phyloP scores from a whole-genome alignment of 1,140 invertebrate genomes.

The Phenacoccus solenopsis region DNA sequence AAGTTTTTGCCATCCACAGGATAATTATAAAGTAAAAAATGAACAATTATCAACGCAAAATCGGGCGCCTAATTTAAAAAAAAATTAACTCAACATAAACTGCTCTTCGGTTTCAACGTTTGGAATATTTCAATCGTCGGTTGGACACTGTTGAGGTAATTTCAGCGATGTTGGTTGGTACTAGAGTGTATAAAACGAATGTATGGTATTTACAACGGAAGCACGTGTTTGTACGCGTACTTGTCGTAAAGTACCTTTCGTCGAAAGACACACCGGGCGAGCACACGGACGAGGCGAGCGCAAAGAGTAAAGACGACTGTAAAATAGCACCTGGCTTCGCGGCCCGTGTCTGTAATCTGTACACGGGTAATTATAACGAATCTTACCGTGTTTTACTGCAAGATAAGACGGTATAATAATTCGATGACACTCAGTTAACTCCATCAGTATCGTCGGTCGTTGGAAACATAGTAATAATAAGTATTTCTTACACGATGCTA shows the following conservation, averaged over 20 bases:
- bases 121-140: too few species aligned
- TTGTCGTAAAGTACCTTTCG: not conserved
- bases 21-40: too few species aligned
- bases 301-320: not conserved
- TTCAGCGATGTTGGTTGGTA: too few species aligned
- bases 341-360: slow-evolving; percentile 14
- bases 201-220: not conserved
- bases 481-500: not conserved
- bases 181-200: not conserved
- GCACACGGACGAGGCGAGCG: not conserved
- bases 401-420: slow-evolving; percentile 5
- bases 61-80: too few species aligned
- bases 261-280: slow-evolving; percentile 9
- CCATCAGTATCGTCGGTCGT: not conserved
- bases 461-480: not conserved
- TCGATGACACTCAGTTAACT: slow-evolving; percentile 5
- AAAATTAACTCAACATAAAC: too few species aligned
- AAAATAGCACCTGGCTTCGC: slow-evolving; percentile 3
- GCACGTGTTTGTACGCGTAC: slow-evolving; percentile 1
- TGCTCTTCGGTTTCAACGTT: too few species aligned
- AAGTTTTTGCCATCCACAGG: too few species aligned
- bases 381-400: slow-evolving; percentile 8
- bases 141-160: too few species aligned
- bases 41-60: too few species aligned
- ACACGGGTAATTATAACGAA: slow-evolving; percentile 16